Percentiles rank a stretch among this genome's conserved stretches.
Conservation (phyloP, 1,140 invertebrate genomes). For the Colletes gigas region DNA sequence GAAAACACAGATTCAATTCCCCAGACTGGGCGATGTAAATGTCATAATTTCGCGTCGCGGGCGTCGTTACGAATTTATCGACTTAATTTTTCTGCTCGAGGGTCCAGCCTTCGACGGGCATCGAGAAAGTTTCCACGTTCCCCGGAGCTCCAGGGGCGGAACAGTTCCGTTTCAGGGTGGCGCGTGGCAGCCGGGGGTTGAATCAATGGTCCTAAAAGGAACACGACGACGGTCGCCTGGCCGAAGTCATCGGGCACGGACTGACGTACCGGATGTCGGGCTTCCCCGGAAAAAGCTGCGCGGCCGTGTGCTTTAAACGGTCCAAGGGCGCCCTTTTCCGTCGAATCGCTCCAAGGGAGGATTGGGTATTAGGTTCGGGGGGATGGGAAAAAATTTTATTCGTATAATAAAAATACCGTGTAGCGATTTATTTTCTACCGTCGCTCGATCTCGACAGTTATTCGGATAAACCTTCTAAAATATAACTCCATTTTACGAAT, state of each 20-base stretch:
- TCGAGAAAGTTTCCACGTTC: not conserved
- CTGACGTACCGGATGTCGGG: conserved; percentile 30
- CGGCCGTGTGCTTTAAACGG: conserved; percentile 35
- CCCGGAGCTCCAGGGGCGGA: not conserved
- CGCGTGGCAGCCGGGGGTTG: not conserved
- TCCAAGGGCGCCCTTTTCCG: conserved; percentile 13
- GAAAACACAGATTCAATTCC: not conserved
- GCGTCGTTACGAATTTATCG: conserved; percentile 33
- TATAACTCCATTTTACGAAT: too few relatives aligned
- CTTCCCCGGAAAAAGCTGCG: conserved; percentile 1
- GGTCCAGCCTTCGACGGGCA: not conserved
- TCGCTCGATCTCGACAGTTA: too few relatives aligned
- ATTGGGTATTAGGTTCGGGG: too few relatives aligned
- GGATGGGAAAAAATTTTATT: too few relatives aligned
- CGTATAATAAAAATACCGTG: too few relatives aligned
- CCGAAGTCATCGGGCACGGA: not conserved
- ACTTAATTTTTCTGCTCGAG: conserved; percentile 37
- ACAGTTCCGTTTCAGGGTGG: not conserved
- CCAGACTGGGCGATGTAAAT: not conserved
- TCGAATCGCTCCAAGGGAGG: not conserved
- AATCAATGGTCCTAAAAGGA: conserved; percentile 35
- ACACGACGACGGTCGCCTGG: not conserved
- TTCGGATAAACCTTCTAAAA: too few relatives aligned
- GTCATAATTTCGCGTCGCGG: conserved; percentile 14
- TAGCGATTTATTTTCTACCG: too few relatives aligned